Percentiles rank a stretch among this genome's conserved stretches.
These are phyloP conservation scores for Barnardius zonarius DNA, from an alignment of 2,113 vertebrate species.

Conservation along the genomic window DNA sequence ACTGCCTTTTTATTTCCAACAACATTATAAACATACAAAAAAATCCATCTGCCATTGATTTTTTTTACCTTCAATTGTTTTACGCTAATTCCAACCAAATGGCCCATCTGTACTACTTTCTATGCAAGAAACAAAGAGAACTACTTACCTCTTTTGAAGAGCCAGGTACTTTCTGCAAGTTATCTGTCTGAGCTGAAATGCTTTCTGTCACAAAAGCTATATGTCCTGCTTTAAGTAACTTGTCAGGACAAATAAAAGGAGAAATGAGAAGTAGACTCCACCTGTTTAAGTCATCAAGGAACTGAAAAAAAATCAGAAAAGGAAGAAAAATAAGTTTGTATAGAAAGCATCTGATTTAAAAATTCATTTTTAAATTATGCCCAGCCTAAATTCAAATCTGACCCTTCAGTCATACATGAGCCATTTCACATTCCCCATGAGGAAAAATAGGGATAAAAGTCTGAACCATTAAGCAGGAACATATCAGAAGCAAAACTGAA, in stretches of 20 bases:
- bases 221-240: conserved; percentile 72
- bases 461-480: neutral
- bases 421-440: neutral
- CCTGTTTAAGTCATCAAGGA: conserved; percentile 84
- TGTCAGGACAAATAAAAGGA: conserved; percentile 57
- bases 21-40: neutral
- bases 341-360: neutral
- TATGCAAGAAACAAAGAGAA: neutral
- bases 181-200: conserved; percentile 59
- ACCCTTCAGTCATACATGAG: neutral
- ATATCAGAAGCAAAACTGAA: neutral
- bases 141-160: conserved; percentile 78
- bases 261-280: conserved; percentile 83
- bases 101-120: neutral
- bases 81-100: neutral
- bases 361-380: neutral
- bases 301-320: conserved; percentile 64
- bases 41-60: neutral
- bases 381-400: neutral
- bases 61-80: neutral
- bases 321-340: neutral
- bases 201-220: conserved; percentile 91
- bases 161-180: neutral
- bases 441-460: neutral
- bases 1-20: neutral